A percentile compares a stretch with the other conserved stretches of the same genome.
These are phyloP conservation scores for Chloromyia formosa DNA, from an alignment of 2,888 invertebrate genomes.

Conservation along the genomic window DNA sequence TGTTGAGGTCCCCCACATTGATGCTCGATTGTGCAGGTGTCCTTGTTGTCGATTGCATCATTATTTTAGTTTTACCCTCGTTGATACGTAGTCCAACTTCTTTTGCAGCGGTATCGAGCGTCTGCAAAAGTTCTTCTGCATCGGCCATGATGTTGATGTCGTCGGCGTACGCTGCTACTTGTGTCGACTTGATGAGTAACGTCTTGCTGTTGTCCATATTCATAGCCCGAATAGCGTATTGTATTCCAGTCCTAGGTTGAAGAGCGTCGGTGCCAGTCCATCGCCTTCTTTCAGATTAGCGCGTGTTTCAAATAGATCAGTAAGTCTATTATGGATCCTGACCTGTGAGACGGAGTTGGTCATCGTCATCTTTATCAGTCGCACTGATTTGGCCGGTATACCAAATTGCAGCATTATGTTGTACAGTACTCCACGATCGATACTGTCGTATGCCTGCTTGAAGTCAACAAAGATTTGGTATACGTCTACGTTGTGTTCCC, in stretches of 20 bases:
- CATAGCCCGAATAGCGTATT: not conserved
- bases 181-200: not conserved
- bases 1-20: not conserved
- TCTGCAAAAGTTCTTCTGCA: not conserved
- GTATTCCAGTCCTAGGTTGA: not conserved
- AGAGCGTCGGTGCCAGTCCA: conserved; percentile 3
- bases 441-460: conserved; percentile 9
- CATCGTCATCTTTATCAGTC: not conserved
- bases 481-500: conserved; percentile 1
- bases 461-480: conserved; percentile 13
- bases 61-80: not conserved
- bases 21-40: not conserved
- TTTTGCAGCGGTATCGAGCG: not conserved
- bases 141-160: conserved; percentile 7
- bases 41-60: not conserved
- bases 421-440: not conserved
- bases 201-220: not conserved
- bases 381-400: not conserved
- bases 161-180: conserved; percentile 3
- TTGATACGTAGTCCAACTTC: conserved; percentile 3
- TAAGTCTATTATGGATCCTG: not conserved
- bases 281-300: not conserved
- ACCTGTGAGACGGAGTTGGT: conserved; percentile 5
- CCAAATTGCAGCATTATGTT: conserved; percentile 11
- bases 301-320: not conserved